Evolutionary conservation across 2,797 vertebrate species (phyloP).

Genomic region (Dipus sagitta): DNA sequence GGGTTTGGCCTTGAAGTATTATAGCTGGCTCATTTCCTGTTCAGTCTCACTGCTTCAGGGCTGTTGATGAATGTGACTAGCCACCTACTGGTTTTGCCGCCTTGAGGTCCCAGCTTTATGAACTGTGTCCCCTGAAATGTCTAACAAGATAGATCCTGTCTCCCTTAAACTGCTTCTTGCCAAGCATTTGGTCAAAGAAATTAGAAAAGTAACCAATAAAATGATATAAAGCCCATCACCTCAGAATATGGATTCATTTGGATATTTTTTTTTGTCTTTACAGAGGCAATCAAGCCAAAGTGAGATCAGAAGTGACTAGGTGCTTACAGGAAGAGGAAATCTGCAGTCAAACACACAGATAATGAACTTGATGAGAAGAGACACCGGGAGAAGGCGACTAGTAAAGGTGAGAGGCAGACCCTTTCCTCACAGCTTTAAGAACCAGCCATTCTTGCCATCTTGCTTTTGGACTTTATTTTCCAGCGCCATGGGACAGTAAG

Average conservation of each 20-base stretch:
- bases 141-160: too few species aligned
- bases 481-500: not conserved
- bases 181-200: too few species aligned
- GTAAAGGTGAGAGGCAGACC: not conserved
- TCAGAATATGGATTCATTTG: not conserved
- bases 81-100: too few species aligned
- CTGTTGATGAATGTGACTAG: too few species aligned
- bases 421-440: not conserved
- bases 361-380: not conserved
- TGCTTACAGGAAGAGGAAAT: not conserved
- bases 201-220: too few species aligned
- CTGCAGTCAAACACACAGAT: not conserved
- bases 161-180: too few species aligned
- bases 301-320: not conserved
- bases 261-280: not conserved
- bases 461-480: not conserved
- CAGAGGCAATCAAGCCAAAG: not conserved
- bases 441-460: not conserved
- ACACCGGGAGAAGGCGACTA: not conserved
- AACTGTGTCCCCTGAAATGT: too few species aligned
- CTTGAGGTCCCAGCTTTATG: too few species aligned
- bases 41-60: too few species aligned
- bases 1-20: too few species aligned
- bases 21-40: too few species aligned
- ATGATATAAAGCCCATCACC: not conserved